phyloP scores from a whole-genome alignment of 2,113 vertebrate species.

The Hystrix cristata region DNA sequence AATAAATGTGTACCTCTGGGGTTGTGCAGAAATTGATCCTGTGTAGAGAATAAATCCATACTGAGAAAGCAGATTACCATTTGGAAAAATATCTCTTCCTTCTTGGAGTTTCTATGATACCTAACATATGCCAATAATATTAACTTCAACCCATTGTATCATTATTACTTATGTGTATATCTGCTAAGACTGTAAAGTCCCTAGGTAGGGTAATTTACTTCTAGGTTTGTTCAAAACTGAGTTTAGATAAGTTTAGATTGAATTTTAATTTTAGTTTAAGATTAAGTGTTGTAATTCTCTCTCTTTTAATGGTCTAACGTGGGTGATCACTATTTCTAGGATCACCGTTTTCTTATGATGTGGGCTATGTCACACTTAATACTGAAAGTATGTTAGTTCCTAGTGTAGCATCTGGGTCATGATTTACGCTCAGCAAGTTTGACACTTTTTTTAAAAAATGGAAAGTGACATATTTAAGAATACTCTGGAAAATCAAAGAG shows the following conservation, averaged over 20 bases:
- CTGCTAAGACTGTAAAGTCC: background rate
- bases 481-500: background rate
- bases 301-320: background rate
- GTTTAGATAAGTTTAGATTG: background rate
- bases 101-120: background rate
- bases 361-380: background rate
- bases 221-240: background rate
- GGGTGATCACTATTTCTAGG: background rate
- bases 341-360: background rate
- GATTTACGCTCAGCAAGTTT: background rate
- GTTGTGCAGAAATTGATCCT: background rate
- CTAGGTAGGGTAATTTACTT: background rate
- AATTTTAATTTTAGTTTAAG: background rate
- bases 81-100: background rate
- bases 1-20: accelerated
- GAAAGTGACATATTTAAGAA: constrained; percentile 2
- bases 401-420: background rate
- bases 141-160: background rate
- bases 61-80: background rate
- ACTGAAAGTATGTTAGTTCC: background rate
- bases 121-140: background rate
- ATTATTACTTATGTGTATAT: background rate
- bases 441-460: background rate
- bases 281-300: background rate
- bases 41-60: background rate